These are phyloP conservation scores for Watsonalla cultraria DNA, from an alignment of 2,888 invertebrate species.

Conservation along the genomic window DNA sequence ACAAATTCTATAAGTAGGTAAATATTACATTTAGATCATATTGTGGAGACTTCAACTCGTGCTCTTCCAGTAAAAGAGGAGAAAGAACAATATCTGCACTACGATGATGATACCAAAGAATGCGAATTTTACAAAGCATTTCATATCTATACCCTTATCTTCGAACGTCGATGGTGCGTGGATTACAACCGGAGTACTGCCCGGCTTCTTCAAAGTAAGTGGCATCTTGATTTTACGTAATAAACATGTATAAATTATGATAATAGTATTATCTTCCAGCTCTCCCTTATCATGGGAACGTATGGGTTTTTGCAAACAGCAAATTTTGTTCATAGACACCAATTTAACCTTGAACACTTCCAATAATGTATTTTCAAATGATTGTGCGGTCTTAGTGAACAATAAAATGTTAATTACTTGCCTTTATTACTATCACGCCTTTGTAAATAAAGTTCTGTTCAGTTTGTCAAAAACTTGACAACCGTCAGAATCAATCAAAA, in stretches of 20 bases:
- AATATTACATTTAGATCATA: conserved; percentile 1
- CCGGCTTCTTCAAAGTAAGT: conserved; percentile 31
- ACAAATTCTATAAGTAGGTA: not conserved
- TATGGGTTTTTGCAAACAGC: not conserved
- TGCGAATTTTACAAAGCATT: conserved; percentile 35
- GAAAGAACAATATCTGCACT: conserved; percentile 35
- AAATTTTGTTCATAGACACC: not conserved
- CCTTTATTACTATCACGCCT: no score
- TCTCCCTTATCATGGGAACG: not conserved
- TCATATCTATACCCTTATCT: conserved; percentile 25
- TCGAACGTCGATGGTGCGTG: conserved; percentile 12
- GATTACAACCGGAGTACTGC: conserved; percentile 7
- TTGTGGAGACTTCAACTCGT: conserved; percentile 9
- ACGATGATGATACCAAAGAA: conserved; percentile 32
- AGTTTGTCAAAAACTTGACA: no score
- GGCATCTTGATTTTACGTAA: conserved; percentile 20
- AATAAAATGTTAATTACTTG: no score
- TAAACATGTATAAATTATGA: not conserved
- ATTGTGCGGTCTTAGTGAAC: no score
- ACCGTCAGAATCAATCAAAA: no score
- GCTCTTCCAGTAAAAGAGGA: conserved; percentile 26
- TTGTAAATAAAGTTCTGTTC: no score
- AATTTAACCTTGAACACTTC: no score
- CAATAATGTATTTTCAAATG: no score
- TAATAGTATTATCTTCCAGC: not conserved